Evolutionary conservation across 2,797 vertebrate species (phyloP).

Genomic region (Rhodeus uyekii): DNA sequence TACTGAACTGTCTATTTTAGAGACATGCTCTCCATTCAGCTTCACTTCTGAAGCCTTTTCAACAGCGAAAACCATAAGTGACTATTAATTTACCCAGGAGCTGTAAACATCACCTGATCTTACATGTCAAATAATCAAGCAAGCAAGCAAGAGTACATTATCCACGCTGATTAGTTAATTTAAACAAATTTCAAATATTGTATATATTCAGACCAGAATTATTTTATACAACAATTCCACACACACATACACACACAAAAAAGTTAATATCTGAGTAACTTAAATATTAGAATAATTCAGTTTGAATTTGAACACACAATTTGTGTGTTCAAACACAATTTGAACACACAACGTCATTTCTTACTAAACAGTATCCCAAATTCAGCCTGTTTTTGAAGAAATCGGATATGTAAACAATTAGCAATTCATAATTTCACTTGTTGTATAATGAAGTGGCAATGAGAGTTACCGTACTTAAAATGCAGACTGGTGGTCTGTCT

Average conservation of each 20-base stretch:
- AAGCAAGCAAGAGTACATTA: neutral
- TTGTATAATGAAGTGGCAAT: too few relatives aligned
- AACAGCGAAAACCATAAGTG: neutral
- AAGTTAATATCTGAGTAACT: neutral
- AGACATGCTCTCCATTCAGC: neutral
- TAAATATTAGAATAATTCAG: too few relatives aligned
- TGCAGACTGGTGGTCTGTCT: too few relatives aligned
- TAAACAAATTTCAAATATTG: neutral
- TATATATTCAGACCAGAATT: neutral
- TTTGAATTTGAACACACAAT: too few relatives aligned
- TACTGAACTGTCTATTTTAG: constrained; percentile 3
- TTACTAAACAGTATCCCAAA: too few relatives aligned
- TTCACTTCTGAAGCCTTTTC: neutral
- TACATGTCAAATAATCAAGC: neutral
- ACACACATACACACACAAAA: too few relatives aligned
- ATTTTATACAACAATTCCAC: neutral
- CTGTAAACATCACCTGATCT: neutral
- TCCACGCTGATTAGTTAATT: neutral
- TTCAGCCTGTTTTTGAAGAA: too few relatives aligned
- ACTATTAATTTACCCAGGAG: neutral
- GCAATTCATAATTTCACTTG: too few relatives aligned
- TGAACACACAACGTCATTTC: too few relatives aligned
- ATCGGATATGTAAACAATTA: too few relatives aligned
- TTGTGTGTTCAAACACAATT: too few relatives aligned
- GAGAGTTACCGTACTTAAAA: too few relatives aligned